Evolutionary conservation across 1,140 invertebrate genomes (phyloP), one percentile per base, ranked within the genome.

Genomic region (Galleria mellonella): DNA sequence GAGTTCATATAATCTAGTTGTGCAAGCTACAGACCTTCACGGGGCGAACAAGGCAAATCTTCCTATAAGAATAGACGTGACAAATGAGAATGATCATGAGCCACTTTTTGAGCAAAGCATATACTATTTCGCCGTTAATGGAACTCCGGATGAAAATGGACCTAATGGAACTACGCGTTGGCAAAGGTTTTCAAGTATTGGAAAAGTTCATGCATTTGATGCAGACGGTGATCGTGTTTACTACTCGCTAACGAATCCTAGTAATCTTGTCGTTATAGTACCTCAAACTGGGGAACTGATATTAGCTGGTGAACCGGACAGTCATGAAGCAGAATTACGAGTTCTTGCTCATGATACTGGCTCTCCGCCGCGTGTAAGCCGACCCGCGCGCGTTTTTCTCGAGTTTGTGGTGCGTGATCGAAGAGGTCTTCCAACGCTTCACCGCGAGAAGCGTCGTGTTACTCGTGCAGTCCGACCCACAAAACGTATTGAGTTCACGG

Each of bases 271-370:
- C 7, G 93, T 97, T 6, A 92, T 97, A 46, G 94, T 97, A 0
- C 96, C 96, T 0, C 96, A 97, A 86, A 97, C 96, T 1, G 96
- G 96, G 0, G 94, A 97, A 70, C 76, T 98, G 0, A 89, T 97
- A 57, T 72, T 97, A 4, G 92, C 92, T 7, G 93, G 92, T 4
- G 92, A 94, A 50, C 91, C 92, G 0, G 90, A 91, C 36, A 81
- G 92, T 32, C 87, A 88, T 9, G 92, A 94, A 55, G 86, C 89
- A 9, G 89, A 93, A 44, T 66, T 95, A 9, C 82, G 91, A 51
- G 91, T 97, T 0, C 89, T 94, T 54, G 94, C 95, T 9, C 95
- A 96, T 62, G 95, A 97, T 72, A 79, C 94, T 1, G 86, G 94
- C 1, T 88, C 88, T 5, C 94, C 94, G 0, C 91, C 91, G 14